A percentile compares a stretch with the other conserved stretches of the same genome.
phyloP scores from a whole-genome alignment of 2,797 vertebrate genomes.

The Sebastes cheni region DNA sequence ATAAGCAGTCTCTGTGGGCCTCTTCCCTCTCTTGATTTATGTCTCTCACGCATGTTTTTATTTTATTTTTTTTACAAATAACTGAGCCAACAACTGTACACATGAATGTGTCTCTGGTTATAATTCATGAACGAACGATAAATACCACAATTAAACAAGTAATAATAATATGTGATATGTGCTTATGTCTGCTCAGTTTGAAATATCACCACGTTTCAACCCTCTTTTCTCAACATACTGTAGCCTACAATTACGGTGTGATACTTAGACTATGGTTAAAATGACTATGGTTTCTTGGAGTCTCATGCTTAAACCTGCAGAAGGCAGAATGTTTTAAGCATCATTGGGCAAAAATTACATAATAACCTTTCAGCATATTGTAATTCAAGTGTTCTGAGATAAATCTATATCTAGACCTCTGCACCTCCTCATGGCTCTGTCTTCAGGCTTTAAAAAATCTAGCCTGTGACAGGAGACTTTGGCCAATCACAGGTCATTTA shows the following conservation, averaged over 20 bases:
- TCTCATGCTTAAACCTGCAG: neutral
- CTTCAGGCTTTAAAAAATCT: fast-evolving
- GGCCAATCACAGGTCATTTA: too few species aligned
- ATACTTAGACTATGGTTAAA: neutral
- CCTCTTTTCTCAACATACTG: neutral
- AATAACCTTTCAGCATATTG: too few species aligned
- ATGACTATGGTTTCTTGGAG: neutral
- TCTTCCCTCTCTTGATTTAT: neutral
- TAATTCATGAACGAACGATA: neutral
- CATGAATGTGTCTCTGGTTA: neutral
- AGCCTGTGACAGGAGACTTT: too few species aligned
- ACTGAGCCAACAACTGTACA: neutral
- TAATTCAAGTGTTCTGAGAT: too few species aligned
- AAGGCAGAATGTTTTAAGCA: too few species aligned
- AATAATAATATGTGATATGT: neutral
- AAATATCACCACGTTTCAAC: neutral
- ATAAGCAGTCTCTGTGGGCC: neutral
- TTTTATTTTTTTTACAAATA: neutral
- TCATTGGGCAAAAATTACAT: too few species aligned
- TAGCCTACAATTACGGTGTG: neutral
- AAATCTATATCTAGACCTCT: too few species aligned
- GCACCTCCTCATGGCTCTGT: too few species aligned
- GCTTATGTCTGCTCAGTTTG: too few species aligned
- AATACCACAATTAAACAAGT: neutral
- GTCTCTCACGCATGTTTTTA: neutral